Percentiles rank a stretch among this genome's conserved stretches.
These are phyloP conservation scores for Lasioglossum leucozonium DNA, from an alignment of 2,888 invertebrate genomes.

Conservation along the genomic window DNA sequence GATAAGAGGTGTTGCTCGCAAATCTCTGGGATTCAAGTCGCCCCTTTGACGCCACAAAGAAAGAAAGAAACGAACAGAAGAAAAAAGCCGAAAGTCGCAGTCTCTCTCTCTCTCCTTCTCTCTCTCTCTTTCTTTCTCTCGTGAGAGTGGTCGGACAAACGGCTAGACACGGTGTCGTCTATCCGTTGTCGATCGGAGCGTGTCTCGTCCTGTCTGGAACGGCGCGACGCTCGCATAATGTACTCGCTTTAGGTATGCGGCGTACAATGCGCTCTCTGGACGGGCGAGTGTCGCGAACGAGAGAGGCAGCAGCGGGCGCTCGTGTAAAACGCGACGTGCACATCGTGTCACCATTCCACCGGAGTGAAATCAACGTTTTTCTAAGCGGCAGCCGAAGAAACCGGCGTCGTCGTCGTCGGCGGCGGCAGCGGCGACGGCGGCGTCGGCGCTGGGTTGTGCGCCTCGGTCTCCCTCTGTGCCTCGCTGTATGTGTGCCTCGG, in stretches of 20 bases:
- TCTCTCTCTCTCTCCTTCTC: not conserved
- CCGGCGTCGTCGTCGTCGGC: slow-evolving; percentile 46
- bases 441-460: too few species aligned
- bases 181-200: slow-evolving; percentile 16
- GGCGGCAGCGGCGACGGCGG: not conserved
- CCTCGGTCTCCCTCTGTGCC: too few species aligned
- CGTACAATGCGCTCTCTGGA: slow-evolving; percentile 70
- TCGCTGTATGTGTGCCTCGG: not conserved
- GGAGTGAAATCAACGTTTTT: slow-evolving; percentile 83
- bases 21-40: not conserved
- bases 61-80: not conserved
- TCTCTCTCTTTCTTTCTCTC: too few species aligned
- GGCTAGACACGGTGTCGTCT: slow-evolving; percentile 10
- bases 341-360: slow-evolving; percentile 81
- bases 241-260: slow-evolving; percentile 71
- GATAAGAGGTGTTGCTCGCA: not conserved
- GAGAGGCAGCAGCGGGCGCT: slow-evolving; percentile 49
- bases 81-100: not conserved
- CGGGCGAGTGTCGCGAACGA: slow-evolving; percentile 54
- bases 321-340: slow-evolving; percentile 71
- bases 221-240: slow-evolving; percentile 61
- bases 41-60: not conserved
- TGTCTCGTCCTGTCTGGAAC: slow-evolving; percentile 37
- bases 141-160: not conserved
- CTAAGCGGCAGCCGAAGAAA: slow-evolving; percentile 72